Conservation (phyloP, 1,140 invertebrate species). For the Thaumetopoea pityocampa region DNA sequence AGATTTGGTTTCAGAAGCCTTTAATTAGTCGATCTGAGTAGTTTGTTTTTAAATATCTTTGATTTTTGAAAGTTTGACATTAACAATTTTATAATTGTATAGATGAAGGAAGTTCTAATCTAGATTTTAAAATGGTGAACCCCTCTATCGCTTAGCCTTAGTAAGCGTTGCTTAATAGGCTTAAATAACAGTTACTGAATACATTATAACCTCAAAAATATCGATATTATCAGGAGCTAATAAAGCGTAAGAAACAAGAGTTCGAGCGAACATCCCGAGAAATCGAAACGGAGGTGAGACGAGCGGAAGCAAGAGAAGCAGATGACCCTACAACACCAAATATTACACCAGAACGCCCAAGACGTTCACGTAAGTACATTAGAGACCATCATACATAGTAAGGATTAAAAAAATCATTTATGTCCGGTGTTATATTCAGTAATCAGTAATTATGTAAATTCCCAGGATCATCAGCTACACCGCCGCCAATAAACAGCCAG, state of each 20-base stretch:
- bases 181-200: no score
- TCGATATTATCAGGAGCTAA: slow-evolving; percentile 49
- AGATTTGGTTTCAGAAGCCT: no score
- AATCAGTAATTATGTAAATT: slow-evolving; percentile 11
- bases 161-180: no score
- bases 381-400: no score
- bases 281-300: slow-evolving; percentile 64
- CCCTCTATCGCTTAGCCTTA: no score
- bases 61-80: no score
- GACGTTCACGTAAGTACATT: slow-evolving; percentile 17
- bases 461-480: slow-evolving; percentile 56
- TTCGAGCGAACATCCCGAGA: slow-evolving; percentile 71
- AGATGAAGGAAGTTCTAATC: no score
- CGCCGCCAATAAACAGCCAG: slow-evolving; percentile 50
- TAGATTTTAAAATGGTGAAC: no score
- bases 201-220: neutral
- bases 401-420: neutral
- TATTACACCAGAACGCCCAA: slow-evolving; percentile 40
- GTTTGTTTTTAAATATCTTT: no score
- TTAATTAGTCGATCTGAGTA: no score
- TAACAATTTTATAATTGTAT: no score
- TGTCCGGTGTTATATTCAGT: neutral
- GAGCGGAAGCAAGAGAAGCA: slow-evolving; percentile 46
- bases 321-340: slow-evolving; percentile 29
- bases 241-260: slow-evolving; percentile 54